Base-by-base conservation (phyloP, 2,888 invertebrate species). In the Scaptodrosophila latifasciaeformis region DNA sequence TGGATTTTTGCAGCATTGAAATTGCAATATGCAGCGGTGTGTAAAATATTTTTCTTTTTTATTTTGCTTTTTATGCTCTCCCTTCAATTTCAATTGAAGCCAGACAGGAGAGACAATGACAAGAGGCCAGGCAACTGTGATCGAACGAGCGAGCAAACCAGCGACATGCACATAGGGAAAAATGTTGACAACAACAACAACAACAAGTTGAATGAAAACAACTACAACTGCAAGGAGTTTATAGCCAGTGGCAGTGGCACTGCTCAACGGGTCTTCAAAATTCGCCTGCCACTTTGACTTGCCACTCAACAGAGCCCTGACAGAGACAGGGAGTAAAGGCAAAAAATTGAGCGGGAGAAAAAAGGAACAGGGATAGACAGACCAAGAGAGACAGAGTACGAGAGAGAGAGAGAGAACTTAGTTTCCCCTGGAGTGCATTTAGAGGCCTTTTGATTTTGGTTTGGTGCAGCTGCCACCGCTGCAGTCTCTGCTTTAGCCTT, bases 131-230 rank as follows among this genome's bases (percentile, higher is more conserved):
- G n/a, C n/a, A n/a, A n/a, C n/a, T n/a, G n/a, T n/a, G n/a, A n/a
- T n/a, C n/a, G n/a, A n/a, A n/a, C n/a, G n/a, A n/a, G n/a, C n/a
- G n/a, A n/a, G n/a, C n/a, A n/a, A n/a, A n/a, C n/a, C n/a, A n/a
- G n/a, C n/a, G n/a, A n/a, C n/a, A n/a, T n/a, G n/a, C n/a, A n/a
- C n/a, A n/a, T n/a, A n/a, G n/a, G n/a, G n/a, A n/a, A n/a, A n/a
- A n/a, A 48, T 49, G 53, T n/a, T 31, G 53, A 49, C 35, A 46
- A 40, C 46, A 53, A 43, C 47, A 50, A 37, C 34, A 19, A 37
- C n/a, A n/a, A n/a, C 21, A 40, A 40, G 7, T 24, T 9, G 17
- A 17, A 50, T 31, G 19, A 50, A 40, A 42, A 39, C 54, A 37
- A 18, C 47, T 31, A 35, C 37, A 44, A 13, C 53, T 24, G 47